Evolutionary conservation across 2,888 invertebrate species (phyloP), one percentile per base, ranked within the genome.

Genomic region (Thyatira batis): DNA sequence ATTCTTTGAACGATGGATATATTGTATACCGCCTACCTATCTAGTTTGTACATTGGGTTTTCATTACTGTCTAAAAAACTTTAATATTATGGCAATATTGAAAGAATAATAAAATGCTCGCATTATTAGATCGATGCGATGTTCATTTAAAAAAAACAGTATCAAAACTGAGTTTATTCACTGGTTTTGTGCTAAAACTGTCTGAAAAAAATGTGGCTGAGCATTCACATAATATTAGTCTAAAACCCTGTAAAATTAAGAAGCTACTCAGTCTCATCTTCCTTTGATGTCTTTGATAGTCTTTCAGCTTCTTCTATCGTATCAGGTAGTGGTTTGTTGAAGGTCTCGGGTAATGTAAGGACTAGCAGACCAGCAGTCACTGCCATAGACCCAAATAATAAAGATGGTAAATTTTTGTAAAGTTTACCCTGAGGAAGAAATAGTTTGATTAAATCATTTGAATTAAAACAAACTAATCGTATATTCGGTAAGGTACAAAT

Each of bases 301-400:
- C 64, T 72, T 60, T 93, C 92, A 0, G 94, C 94, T 59, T 95
- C 94, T 67, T 93, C 92, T 13, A 94, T 87, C 0, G 94, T 93
- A 58, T 94, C 93, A 4, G 95, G 94, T 9, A 94, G 76, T 1
- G 92, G 86, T 5, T 90, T 78, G 65, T 94, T 93, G 58, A 93
- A 90, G 3, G 94, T 94, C 75, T 95, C 94, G 0, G 95, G 94
- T n/a, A 94, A 85, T 0, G 91, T 85, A 55, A 94, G 87, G 2
- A 94, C 92, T 17, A 94, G 71, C 0, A 87, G 65, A 50, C 94
- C 94, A 57, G 94, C 93, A 2, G 86, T 63, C 8, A 93, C 73
- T 0, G 94, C 93, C 62, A 93, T 78, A 21, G 82, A 77, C 0
- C 94, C 93, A 73, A 95, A 95, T 69, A 94, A 87, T 71, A 94